These are phyloP conservation scores for Eudyptes chrysolophus DNA, from an alignment of 2,113 vertebrate species.

Conservation along the genomic window DNA sequence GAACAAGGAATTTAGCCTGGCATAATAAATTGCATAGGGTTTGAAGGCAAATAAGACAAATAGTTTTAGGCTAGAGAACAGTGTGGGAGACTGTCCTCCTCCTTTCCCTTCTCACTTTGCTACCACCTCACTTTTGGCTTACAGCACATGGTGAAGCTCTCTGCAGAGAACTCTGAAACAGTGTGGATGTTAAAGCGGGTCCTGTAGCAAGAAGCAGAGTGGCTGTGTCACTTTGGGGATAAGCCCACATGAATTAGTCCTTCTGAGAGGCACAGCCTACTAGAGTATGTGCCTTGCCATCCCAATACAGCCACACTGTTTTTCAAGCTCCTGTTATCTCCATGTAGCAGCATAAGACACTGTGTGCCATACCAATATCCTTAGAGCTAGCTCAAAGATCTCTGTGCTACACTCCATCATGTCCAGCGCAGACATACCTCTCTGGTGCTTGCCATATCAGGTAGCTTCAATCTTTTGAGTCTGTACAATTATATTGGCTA, in stretches of 20 bases:
- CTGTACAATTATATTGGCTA: background rate
- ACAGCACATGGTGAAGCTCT: background rate
- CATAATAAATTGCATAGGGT: background rate
- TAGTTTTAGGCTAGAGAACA: background rate
- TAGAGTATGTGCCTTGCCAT: background rate
- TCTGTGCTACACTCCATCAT: background rate
- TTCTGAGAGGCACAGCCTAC: background rate
- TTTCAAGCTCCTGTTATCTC: background rate
- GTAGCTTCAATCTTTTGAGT: background rate
- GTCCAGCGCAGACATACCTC: background rate
- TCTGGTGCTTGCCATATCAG: background rate
- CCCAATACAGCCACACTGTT: background rate
- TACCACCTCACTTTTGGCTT: background rate
- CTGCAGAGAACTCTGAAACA: background rate
- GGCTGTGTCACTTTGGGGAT: background rate
- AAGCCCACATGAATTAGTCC: background rate
- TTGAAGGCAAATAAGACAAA: conserved; percentile 12
- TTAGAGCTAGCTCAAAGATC: background rate
- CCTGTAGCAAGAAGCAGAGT: background rate
- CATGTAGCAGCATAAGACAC: background rate
- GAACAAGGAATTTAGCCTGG: background rate
- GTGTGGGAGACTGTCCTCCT: background rate
- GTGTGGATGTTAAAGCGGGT: rapidly evolving
- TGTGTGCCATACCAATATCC: background rate
- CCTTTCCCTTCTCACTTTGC: background rate